phyloP scores from a whole-genome alignment of 1,140 invertebrate species.

The Ceratina calcarata region DNA sequence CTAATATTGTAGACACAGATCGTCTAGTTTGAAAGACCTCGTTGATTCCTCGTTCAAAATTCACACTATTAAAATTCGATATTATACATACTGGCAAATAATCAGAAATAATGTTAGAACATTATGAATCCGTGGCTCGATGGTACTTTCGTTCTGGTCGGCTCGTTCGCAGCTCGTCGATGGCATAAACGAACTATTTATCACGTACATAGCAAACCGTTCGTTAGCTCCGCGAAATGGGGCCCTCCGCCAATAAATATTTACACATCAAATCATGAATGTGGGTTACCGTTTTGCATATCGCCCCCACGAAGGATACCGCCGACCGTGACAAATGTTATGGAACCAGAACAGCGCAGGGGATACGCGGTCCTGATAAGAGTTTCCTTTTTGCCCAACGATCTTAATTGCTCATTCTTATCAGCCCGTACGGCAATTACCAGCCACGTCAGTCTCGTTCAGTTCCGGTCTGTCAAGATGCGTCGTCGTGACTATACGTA shows the following conservation, averaged over 20 bases:
- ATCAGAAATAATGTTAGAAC: too few species aligned
- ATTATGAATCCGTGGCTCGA: too few species aligned
- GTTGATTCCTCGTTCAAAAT: too few species aligned
- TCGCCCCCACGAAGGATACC: conserved; percentile 49
- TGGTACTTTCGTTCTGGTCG: too few species aligned
- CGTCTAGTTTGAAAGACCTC: not conserved
- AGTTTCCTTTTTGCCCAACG: conserved; percentile 40
- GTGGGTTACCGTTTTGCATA: conserved; percentile 62
- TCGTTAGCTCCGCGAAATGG: conserved; percentile 41
- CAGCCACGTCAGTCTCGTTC: not conserved
- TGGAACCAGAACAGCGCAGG: conserved; percentile 45
- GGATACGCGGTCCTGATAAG: conserved; percentile 49
- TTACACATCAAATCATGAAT: conserved; percentile 50
- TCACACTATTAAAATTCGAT: too few species aligned
- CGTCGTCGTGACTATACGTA: not conserved
- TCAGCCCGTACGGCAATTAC: conserved; percentile 1
- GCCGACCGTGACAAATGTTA: conserved; percentile 48
- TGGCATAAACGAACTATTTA: too few species aligned
- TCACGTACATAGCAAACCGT: not conserved
- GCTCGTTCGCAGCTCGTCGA: too few species aligned
- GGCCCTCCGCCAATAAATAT: conserved; percentile 57
- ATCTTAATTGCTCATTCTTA: conserved; percentile 47
- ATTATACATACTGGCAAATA: too few species aligned
- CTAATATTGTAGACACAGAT: not conserved
- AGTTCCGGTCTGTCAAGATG: not conserved